Conservation (phyloP, 2,888 invertebrate genomes). For the Troglohyphantes excavatus region DNA sequence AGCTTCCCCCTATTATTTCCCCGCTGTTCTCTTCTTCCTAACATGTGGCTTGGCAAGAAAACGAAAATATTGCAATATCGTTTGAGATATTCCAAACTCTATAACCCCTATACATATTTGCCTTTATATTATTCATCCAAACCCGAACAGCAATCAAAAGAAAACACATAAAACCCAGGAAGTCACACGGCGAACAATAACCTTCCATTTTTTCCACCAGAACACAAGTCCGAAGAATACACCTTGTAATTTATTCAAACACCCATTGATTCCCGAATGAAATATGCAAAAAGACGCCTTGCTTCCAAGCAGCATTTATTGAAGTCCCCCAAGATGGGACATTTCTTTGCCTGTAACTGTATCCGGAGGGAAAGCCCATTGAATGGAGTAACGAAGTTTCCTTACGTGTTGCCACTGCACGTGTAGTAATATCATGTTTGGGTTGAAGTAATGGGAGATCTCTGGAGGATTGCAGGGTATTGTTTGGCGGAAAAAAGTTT, state of each 20-base stretch:
- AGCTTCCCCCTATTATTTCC: too few species aligned
- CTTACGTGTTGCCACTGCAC: not conserved
- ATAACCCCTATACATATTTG: not conserved
- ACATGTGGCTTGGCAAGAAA: too few species aligned
- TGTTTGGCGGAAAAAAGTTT: not conserved
- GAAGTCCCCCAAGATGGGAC: not conserved
- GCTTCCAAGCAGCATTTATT: not conserved
- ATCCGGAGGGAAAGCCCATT: not conserved
- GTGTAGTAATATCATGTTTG: not conserved
- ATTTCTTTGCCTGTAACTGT: conserved; percentile 8
- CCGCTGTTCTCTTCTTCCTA: too few species aligned
- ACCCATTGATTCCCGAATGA: not conserved
- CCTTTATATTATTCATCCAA: not conserved
- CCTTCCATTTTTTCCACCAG: not conserved
- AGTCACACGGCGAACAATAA: not conserved
- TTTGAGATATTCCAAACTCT: not conserved
- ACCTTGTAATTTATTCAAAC: not conserved
- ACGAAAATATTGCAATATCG: too few species aligned
- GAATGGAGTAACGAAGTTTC: conserved; percentile 9
- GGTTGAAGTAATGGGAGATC: not conserved
- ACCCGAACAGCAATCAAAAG: not conserved
- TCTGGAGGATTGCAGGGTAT: not conserved
- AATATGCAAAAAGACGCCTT: not conserved
- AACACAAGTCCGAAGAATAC: not conserved
- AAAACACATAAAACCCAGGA: not conserved